Evolutionary conservation across 2,888 invertebrate genomes (phyloP).

Genomic region (Metacarcinus magister): DNA sequence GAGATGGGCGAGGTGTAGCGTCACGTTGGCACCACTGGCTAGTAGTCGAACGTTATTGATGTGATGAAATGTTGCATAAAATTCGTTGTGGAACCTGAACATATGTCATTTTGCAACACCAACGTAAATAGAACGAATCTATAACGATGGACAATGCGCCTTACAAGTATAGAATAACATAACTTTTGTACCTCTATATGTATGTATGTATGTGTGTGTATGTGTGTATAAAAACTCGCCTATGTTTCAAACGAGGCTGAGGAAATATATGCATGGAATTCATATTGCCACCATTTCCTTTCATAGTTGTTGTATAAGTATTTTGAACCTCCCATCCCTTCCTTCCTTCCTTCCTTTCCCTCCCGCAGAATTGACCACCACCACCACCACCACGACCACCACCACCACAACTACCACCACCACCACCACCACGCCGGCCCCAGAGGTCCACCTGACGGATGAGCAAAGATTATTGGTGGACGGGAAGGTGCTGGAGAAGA

Average conservation of each 20-base stretch:
- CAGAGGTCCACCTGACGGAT: neutral
- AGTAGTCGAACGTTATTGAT: neutral
- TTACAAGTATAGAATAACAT: neutral
- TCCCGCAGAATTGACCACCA: conserved; percentile 28
- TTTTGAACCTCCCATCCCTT: neutral
- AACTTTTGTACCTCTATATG: neutral
- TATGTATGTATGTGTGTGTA: neutral
- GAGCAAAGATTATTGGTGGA: neutral
- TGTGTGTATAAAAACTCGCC: neutral
- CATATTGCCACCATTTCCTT: neutral
- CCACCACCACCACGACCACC: neutral
- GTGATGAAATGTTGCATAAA: conserved; percentile 1
- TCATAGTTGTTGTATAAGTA: neutral
- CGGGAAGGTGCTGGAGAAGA: neutral
- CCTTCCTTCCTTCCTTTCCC: neutral
- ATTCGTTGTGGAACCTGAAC: neutral
- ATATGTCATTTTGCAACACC: neutral
- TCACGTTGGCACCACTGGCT: neutral
- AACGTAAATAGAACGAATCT: neutral
- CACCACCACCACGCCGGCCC: neutral
- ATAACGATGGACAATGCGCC: neutral
- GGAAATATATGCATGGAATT: neutral
- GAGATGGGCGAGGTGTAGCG: neutral
- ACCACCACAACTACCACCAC: neutral
- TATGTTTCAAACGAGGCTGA: neutral